These are phyloP conservation scores for Pantala flavescens DNA, from an alignment of 1,140 invertebrate species.

Conservation along the genomic window DNA sequence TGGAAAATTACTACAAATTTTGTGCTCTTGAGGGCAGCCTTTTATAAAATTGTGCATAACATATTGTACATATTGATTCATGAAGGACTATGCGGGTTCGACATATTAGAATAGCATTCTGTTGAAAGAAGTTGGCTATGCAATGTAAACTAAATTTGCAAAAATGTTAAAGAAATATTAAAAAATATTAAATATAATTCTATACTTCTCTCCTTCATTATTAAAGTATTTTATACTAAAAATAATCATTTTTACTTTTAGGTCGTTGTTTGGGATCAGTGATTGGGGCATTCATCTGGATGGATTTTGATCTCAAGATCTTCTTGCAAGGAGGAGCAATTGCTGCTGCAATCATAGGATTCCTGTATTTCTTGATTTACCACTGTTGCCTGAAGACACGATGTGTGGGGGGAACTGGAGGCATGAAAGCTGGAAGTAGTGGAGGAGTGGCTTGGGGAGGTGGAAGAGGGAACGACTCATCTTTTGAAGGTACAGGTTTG, in stretches of 20 bases:
- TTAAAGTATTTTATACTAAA: no score
- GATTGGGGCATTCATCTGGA: slow-evolving; percentile 41
- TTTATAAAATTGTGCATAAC: no score
- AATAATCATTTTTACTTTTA: slow-evolving; percentile 26
- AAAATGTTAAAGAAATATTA: no score
- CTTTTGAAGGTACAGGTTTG: background rate
- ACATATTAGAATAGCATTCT: no score
- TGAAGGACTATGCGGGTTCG: no score
- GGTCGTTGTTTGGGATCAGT: slow-evolving; percentile 55
- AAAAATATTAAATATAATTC: no score
- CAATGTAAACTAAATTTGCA: no score
- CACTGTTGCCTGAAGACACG: slow-evolving; percentile 57
- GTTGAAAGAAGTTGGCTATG: no score
- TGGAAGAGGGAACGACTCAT: background rate
- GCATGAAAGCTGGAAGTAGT: slow-evolving; percentile 6
- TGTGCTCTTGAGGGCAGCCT: no score
- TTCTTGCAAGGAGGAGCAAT: slow-evolving; percentile 50
- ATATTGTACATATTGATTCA: no score
- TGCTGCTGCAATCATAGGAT: slow-evolving; percentile 46
- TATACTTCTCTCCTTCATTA: no score
- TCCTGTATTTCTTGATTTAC: slow-evolving; percentile 55
- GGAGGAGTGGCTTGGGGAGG: background rate
- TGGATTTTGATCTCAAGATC: slow-evolving; percentile 31
- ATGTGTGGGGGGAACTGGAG: slow-evolving; percentile 44
- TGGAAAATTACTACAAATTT: no score